Evolutionary conservation across 1,140 invertebrate species (phyloP), one percentile per base, ranked within the genome.

Genomic region (Bilobella aurantiaca): DNA sequence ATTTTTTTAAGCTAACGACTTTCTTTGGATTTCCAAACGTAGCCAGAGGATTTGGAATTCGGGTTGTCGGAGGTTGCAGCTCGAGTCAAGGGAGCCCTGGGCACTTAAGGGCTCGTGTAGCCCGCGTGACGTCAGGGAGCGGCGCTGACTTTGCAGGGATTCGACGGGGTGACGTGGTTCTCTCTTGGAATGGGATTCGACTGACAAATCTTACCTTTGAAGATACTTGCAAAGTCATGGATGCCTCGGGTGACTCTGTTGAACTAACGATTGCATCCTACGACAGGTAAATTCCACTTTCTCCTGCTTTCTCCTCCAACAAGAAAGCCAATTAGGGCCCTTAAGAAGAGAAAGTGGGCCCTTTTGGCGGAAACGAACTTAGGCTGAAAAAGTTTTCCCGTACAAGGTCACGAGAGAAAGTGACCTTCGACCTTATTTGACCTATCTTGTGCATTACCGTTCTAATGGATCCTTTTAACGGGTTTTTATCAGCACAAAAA

Each of bases 41-140:
- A 93, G 91, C 88, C 63, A 84, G 89, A 74, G 91, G 91, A 64
- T 92, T 95, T 74, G 92, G 92, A 1, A 91, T 96, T 89, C 82
- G 91, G 66, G 88, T 96, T 1, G 90, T 94, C 2, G 92, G 91
- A 3, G 92, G 93, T 28, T 71, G 68, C 64, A 67, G 60, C 25
- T 29, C 63, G 12, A 27, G 25, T 46, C 25, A 31, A 58, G 63
- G 64, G 29, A 69, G 58, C 53, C 72, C 66, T 37, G 58, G 64
- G 2, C 69, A 73, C 63, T 83, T 93, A 57, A 90, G 91, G 73
- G 91, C 92, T 56, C 89, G 90, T 75, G 90, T 96, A 70, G 89
- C 93, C 14, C 92, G 89, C 86, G 92, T 90, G 0, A 87, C 93
- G 27, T 88, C 88, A 1, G 90, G 90, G 37, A 91, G 92, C 49